Percentiles rank a stretch among this genome's conserved stretches.
These are phyloP conservation scores for Ciconia maguari DNA, from an alignment of 2,113 vertebrate genomes.

Conservation along the genomic window DNA sequence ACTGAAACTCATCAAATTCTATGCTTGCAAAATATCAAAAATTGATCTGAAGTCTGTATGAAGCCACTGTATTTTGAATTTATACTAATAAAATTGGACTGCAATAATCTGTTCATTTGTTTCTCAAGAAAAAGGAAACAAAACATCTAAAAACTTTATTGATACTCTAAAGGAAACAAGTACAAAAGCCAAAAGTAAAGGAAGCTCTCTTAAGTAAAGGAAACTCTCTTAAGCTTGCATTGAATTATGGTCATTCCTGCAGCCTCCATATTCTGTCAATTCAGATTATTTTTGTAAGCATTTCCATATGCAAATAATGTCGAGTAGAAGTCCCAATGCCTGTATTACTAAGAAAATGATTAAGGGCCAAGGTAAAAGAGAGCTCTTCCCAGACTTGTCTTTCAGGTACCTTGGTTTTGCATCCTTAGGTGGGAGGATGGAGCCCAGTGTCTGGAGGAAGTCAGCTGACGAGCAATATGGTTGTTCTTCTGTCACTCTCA, in stretches of 20 bases:
- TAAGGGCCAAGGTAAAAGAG: not conserved
- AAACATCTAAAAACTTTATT: not conserved
- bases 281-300: not conserved
- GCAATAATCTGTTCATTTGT: not conserved
- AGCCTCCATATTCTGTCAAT: not conserved
- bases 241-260: not conserved
- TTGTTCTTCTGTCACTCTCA: not conserved
- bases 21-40: not conserved
- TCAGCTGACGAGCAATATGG: rapidly evolving
- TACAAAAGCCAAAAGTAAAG: not conserved
- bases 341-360: not conserved
- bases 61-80: not conserved
- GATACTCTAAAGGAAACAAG: not conserved
- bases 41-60: not conserved
- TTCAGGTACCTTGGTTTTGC: not conserved
- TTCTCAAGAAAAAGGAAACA: not conserved
- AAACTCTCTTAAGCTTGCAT: not conserved
- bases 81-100: not conserved
- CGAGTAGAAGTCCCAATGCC: not conserved
- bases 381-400: not conserved
- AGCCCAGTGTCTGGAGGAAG: not conserved
- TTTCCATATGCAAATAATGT: not conserved
- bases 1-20: not conserved
- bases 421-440: not conserved
- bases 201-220: not conserved